These are phyloP conservation scores for Melospiza melodia DNA, from an alignment of 2,113 vertebrate species.

Conservation along the genomic window DNA sequence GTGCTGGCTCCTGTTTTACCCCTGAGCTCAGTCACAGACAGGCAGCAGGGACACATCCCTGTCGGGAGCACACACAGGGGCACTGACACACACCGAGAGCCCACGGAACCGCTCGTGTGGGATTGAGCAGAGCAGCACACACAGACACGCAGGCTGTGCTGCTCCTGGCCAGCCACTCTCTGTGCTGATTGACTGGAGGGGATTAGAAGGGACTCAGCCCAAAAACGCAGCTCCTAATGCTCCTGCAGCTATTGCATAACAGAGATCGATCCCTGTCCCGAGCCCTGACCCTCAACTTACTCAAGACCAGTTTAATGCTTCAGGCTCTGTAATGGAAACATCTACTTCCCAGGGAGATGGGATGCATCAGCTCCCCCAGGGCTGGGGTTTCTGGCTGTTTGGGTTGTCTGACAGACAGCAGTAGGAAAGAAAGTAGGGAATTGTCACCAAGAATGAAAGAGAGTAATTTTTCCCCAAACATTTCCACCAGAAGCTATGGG, in stretches of 20 bases:
- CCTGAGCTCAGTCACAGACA: not conserved
- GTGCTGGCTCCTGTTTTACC: not conserved
- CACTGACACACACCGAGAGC: not conserved
- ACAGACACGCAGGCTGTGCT: not conserved
- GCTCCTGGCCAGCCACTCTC: not conserved
- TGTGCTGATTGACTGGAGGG: conserved; percentile 32
- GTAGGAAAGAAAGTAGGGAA: not conserved
- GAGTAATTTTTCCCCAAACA: rapidly evolving
- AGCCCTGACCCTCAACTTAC: conserved; percentile 29
- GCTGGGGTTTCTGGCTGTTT: not conserved
- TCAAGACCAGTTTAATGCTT: conserved; percentile 41
- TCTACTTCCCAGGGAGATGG: not conserved
- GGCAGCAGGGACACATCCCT: not conserved
- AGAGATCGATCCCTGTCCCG: not conserved
- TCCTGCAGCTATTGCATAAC: conserved; percentile 52
- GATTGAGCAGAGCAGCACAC: not conserved
- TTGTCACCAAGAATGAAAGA: not conserved
- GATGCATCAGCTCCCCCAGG: not conserved
- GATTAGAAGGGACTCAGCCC: conserved; percentile 45
- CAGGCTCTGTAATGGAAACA: not conserved
- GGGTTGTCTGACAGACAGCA: not conserved
- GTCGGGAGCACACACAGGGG: not conserved
- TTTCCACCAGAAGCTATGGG: not conserved
- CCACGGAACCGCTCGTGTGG: not conserved
- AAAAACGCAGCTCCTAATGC: conserved; percentile 20